These are phyloP conservation scores for Gryllus longicercus DNA, from an alignment of 2,888 invertebrate species.

Conservation along the genomic window DNA sequence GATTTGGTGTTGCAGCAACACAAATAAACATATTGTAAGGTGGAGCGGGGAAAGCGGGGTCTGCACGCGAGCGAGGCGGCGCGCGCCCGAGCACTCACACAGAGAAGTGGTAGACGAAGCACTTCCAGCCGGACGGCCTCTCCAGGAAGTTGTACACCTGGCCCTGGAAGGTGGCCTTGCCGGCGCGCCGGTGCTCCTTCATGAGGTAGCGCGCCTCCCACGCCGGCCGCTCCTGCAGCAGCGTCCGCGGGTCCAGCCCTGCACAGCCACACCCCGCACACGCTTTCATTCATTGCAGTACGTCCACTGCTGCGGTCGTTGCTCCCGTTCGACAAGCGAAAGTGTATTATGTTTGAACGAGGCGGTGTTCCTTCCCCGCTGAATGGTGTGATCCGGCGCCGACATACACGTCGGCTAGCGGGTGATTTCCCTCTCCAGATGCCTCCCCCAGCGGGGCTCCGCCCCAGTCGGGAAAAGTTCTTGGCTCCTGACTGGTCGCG, in stretches of 20 bases:
- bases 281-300: too few species aligned
- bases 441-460: too few species aligned
- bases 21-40: not conserved
- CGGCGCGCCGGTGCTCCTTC: conserved; percentile 61
- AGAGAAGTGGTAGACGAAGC: conserved; percentile 76
- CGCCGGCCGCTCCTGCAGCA: conserved; percentile 41
- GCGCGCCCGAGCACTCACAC: conserved; percentile 60
- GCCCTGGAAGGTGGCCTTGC: conserved; percentile 67
- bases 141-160: conserved; percentile 81
- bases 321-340: too few species aligned
- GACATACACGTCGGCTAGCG: too few species aligned
- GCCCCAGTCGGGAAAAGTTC: too few species aligned
- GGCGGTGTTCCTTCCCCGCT: too few species aligned
- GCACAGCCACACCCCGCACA: conserved; percentile 27
- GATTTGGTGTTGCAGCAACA: too few species aligned
- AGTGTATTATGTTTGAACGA: too few species aligned
- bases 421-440: too few species aligned
- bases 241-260: conserved; percentile 43
- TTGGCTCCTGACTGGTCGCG: too few species aligned
- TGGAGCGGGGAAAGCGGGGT: not conserved
- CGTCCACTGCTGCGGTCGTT: too few species aligned
- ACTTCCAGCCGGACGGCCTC: conserved; percentile 78
- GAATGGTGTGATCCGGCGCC: too few species aligned
- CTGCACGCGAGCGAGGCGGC: not conserved
- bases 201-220: conserved; percentile 58